These are phyloP conservation scores for Oedothorax gibbosus DNA, from an alignment of 1,140 invertebrate genomes.

Conservation along the genomic window DNA sequence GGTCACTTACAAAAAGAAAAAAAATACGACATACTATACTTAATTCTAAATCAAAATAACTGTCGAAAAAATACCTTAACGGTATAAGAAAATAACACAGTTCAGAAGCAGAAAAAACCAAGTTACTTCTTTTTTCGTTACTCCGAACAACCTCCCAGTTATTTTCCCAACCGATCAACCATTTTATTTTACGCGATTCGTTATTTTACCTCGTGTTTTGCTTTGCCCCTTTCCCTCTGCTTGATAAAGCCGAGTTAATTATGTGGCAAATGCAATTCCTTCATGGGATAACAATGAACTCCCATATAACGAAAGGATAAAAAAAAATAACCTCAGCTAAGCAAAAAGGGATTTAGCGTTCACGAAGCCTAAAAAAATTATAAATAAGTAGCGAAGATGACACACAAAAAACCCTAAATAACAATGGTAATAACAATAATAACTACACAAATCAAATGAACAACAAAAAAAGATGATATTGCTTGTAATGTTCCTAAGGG, in stretches of 20 bases:
- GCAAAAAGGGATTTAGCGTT: conserved; percentile 6
- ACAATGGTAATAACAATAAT: conserved; percentile 1
- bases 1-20: too few species aligned
- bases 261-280: conserved; percentile 28
- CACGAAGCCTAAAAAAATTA: conserved; percentile 36
- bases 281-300: conserved; percentile 14
- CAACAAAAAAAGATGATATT: conserved; percentile 15
- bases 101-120: too few species aligned
- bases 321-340: neutral
- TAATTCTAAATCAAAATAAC: too few species aligned
- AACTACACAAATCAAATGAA: neutral
- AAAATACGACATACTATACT: too few species aligned
- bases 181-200: too few species aligned
- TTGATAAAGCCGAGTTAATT: conserved; percentile 30
- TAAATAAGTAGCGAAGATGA: conserved; percentile 15
- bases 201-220: neutral
- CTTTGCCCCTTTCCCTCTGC: neutral
- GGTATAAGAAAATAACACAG: too few species aligned
- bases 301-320: neutral
- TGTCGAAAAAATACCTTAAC: too few species aligned
- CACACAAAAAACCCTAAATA: neutral
- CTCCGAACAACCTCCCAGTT: too few species aligned
- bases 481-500: neutral
- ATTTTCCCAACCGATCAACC: too few species aligned
- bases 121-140: too few species aligned